Evolutionary conservation across 2,888 invertebrate genomes (phyloP), one percentile per base, ranked within the genome.

Genomic region (Ectobius pallidus): DNA sequence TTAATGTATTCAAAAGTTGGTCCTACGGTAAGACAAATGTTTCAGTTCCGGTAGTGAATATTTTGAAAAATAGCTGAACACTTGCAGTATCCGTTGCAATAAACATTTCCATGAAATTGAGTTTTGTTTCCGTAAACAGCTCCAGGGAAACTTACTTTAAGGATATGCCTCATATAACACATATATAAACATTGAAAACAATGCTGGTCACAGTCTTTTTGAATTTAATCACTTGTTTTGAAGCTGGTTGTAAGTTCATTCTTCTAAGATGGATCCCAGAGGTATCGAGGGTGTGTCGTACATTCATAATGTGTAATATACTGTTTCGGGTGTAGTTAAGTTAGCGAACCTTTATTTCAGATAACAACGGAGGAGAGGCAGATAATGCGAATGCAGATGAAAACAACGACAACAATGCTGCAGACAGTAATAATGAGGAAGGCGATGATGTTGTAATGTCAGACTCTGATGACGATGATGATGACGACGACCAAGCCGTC

Each of bases 361-460:
- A 30, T 58, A 30, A 27, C n/a, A 30, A n/a, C n/a, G 16, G 27
- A n/a, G 46, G 3, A 14, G 18, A n/a, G 11, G 46, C 46, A n/a
- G 46, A 11, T n/a, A 46, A 46, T 58, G 58, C n/a, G 2, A 20
- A 58, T 30, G 32, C 11, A 30, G 30, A 58, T 58, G 34, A 34
- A 34, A 30, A 58, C 30, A 16, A 25, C n/a, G 58, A 30, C 30
- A 30, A 32, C 16, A 58, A 58, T n/a, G 32, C 32, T 30, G 58
- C 58, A 58, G 58, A 58, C 58, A 58, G 58, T 9, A 58, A 58
- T 58, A 58, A 58, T n/a, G 58, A 58, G 30, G 58, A 58, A 14
- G 58, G 27, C 6, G 58, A 25, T 16, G 30, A 30, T 58, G 58
- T n/a, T 30, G n/a, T 58, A 1, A 16, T n/a, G 9, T 58, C 58